Conservation (phyloP, 2,888 invertebrate species). For the Caenorhabditis angaria region DNA sequence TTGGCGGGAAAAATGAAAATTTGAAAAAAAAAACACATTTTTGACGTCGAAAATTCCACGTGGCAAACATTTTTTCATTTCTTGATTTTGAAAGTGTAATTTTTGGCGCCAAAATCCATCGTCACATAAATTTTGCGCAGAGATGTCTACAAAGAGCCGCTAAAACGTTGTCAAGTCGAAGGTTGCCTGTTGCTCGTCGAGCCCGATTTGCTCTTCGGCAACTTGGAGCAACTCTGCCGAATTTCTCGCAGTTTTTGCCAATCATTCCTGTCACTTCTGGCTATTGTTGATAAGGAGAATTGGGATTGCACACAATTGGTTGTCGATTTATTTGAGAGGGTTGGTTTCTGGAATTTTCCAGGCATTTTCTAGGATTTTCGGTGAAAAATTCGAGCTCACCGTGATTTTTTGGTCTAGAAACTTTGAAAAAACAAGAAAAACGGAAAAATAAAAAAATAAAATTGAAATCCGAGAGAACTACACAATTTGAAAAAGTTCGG, state of each 20-base stretch:
- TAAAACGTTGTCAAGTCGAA: slow-evolving; percentile 79
- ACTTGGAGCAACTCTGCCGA: slow-evolving; percentile 77
- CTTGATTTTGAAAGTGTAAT: too few species aligned
- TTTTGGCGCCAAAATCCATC: too few species aligned
- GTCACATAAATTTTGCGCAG: slow-evolving; percentile 34
- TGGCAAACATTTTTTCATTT: too few species aligned
- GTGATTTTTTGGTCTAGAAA: too few species aligned
- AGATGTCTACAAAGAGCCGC: slow-evolving; percentile 78
- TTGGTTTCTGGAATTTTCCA: slow-evolving; percentile 22
- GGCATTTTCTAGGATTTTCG: too few species aligned
- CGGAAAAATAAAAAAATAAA: too few species aligned
- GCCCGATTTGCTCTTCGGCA: slow-evolving; percentile 77
- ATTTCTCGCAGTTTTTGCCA: slow-evolving; percentile 64
- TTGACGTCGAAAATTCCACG: too few species aligned
- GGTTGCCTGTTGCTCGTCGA: slow-evolving; percentile 79
- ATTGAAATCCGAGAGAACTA: too few species aligned
- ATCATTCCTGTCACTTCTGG: slow-evolving; percentile 62
- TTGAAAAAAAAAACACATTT: slow-evolving; percentile 1
- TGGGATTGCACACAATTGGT: slow-evolving; percentile 75
- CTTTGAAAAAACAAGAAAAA: too few species aligned
- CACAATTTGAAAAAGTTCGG: too few species aligned
- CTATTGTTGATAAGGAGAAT: slow-evolving; percentile 72
- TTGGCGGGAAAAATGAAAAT: neutral
- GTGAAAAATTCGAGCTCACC: too few species aligned
- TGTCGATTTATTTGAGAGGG: slow-evolving; percentile 76